Evolutionary conservation across 2,888 invertebrate genomes (phyloP), one percentile per base, ranked within the genome.

Genomic region (Erebia aethiops): DNA sequence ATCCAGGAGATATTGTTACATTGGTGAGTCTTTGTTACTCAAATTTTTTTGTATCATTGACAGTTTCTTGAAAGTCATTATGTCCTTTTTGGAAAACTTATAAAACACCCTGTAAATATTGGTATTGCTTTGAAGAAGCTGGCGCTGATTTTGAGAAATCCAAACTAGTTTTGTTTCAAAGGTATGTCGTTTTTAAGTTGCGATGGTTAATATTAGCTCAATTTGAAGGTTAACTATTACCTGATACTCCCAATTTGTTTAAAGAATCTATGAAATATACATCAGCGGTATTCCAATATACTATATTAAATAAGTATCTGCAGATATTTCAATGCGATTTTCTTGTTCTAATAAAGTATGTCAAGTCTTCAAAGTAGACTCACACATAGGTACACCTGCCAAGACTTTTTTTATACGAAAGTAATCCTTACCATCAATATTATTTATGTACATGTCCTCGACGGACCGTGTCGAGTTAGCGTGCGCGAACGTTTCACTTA

Each of bases 1-100:
- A 95, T 82, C 96, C 96, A 0, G 95, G 96, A 80, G 96, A 97
- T 89, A 94, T 96, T 81, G 95, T 96, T 66, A 94, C 96, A 61
- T 94, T 97, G 96, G 97, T 97, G 86, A 95, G 95, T 95, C 16
- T 49, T 78, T 79, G 76, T 71, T 76, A 77, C 67, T 74, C 46
- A 66, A 74, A 46, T 35, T 11, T n/a, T 43, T 61, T 18, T 62
- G 10, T 13, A 26, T 62, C 9, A 14, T 35, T 52, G 52, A 16
- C 63, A 64, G 63, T 64, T 64, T 16, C 52, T 64, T 56, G 8
- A 52, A 54, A 8, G 52, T 16, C 16, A 51, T 60, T n/a, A n/a
- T n/a, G 11, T 21, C 10, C 4, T 26, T 26, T 2, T 13, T 11
- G 1, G 1, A 14, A n/a, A 21, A 58, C 13, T 35, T 35, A 13